Percentiles rank a stretch among this genome's conserved stretches.
Conservation (phyloP, 1,140 invertebrate genomes). For the Hydropsyche tenuis region DNA sequence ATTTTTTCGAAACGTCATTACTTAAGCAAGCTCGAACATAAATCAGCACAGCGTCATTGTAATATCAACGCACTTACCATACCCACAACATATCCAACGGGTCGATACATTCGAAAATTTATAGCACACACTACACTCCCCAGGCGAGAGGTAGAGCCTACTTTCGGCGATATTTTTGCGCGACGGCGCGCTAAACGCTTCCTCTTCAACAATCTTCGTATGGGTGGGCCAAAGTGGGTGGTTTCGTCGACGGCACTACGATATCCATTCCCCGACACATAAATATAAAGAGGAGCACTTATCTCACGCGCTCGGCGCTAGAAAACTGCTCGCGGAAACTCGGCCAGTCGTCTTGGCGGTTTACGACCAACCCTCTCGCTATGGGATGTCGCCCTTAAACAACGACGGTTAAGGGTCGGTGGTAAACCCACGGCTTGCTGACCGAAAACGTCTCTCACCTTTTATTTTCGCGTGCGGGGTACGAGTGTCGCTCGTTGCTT, state of each 20-base stretch:
- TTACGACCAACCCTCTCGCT: slow-evolving; percentile 14
- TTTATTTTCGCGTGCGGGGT: too few species aligned
- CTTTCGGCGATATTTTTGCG: not conserved
- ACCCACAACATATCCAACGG: too few species aligned
- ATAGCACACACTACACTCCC: too few species aligned
- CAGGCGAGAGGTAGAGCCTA: too few species aligned
- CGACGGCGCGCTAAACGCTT: slow-evolving; percentile 6
- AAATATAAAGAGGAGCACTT: slow-evolving; percentile 39
- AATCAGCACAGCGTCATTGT: too few species aligned
- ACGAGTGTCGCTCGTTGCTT: not conserved
- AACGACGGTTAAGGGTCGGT: not conserved
- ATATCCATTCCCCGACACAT: slow-evolving; percentile 23
- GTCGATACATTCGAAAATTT: too few species aligned
- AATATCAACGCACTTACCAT: too few species aligned
- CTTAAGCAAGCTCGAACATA: too few species aligned
- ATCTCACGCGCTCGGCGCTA: slow-evolving; percentile 7
- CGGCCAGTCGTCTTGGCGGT: slow-evolving; percentile 20
- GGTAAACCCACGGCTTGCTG: too few species aligned
- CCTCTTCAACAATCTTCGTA: slow-evolving; percentile 19
- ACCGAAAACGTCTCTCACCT: too few species aligned
- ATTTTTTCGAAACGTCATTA: too few species aligned
- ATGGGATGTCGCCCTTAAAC: not conserved
- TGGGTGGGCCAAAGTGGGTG: not conserved
- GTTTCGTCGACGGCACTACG: too few species aligned
- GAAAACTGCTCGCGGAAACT: slow-evolving; percentile 9